Conservation (phyloP, 1,140 invertebrate genomes). For the Calliopsis andreniformis region DNA sequence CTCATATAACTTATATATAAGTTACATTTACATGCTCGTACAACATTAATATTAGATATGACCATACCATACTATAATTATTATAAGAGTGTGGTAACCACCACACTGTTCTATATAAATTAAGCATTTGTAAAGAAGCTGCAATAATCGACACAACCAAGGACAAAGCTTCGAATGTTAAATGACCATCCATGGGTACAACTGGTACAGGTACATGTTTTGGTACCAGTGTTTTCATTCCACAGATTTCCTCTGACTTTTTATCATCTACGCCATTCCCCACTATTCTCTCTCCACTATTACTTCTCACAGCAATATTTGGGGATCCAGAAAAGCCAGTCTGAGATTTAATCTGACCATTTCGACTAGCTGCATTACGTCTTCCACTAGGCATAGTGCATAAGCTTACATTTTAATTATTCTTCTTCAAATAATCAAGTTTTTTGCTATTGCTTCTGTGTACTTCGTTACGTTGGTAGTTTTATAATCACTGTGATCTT, state of each 20-base stretch:
- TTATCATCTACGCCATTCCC: slow-evolving; percentile 69
- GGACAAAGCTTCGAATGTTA: slow-evolving; percentile 93
- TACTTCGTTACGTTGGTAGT: not conserved
- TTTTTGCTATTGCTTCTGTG: not conserved
- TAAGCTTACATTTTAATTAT: slow-evolving; percentile 23
- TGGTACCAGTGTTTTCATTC: slow-evolving; percentile 78
- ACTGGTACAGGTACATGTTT: slow-evolving; percentile 94
- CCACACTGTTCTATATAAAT: slow-evolving; percentile 98
- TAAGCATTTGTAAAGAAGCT: slow-evolving; percentile 92
- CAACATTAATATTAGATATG: slow-evolving; percentile 55
- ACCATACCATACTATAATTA: slow-evolving; percentile 91
- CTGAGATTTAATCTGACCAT: slow-evolving; percentile 64
- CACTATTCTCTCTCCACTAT: slow-evolving; percentile 52
- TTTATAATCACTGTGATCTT: no score
- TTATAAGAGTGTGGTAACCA: slow-evolving; percentile 97
- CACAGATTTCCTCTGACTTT: slow-evolving; percentile 65
- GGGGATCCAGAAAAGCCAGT: slow-evolving; percentile 45
- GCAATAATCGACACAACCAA: slow-evolving; percentile 90
- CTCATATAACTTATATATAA: not conserved
- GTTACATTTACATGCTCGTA: slow-evolving; percentile 3
- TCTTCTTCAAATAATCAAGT: not conserved
- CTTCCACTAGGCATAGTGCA: slow-evolving; percentile 74
- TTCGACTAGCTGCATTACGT: slow-evolving; percentile 72
- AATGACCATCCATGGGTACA: slow-evolving; percentile 90
- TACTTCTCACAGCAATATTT: slow-evolving; percentile 47